Conservation (phyloP, 2,888 invertebrate species). For the Drosophila picticornis region DNA sequence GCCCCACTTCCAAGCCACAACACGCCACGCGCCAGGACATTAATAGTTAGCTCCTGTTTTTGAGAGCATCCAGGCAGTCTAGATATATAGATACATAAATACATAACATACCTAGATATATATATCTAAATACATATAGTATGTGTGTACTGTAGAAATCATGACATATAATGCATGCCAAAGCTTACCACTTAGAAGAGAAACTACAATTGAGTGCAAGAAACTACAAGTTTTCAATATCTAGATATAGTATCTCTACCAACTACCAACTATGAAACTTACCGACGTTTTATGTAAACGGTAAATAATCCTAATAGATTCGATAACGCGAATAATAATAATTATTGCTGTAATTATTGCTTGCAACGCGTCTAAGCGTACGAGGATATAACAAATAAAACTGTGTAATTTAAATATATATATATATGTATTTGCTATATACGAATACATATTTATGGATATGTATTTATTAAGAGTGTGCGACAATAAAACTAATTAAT, state of each 20-base stretch:
- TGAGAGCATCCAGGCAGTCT: slow-evolving; percentile 25
- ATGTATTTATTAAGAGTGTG: slow-evolving; percentile 78
- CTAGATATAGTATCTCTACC: slow-evolving; percentile 34
- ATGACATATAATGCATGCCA: slow-evolving; percentile 85
- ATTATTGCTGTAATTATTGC: slow-evolving; percentile 40
- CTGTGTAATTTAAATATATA: slow-evolving; percentile 70
- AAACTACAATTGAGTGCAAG: slow-evolving; percentile 71
- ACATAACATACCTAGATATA: slow-evolving; percentile 27
- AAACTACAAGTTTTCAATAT: slow-evolving; percentile 69
- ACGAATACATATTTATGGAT: slow-evolving; percentile 31
- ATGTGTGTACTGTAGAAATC: slow-evolving; percentile 64
- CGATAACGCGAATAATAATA: slow-evolving; percentile 57
- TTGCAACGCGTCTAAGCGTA: slow-evolving; percentile 28
- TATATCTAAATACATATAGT: slow-evolving; percentile 29
- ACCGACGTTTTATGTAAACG: slow-evolving; percentile 23
- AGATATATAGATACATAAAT: slow-evolving; percentile 28
- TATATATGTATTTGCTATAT: slow-evolving; percentile 28
- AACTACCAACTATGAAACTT: slow-evolving; percentile 13
- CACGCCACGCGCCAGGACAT: slow-evolving; percentile 15
- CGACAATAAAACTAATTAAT: slow-evolving; percentile 84
- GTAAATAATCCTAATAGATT: slow-evolving; percentile 64
- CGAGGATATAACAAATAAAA: slow-evolving; percentile 42
- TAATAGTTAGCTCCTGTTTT: slow-evolving; percentile 24
- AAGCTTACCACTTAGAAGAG: slow-evolving; percentile 82
- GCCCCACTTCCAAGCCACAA: slow-evolving; percentile 27